Base-by-base conservation (phyloP, 64 coral and sea anemone genomes). In the Porites australiensis region DNA sequence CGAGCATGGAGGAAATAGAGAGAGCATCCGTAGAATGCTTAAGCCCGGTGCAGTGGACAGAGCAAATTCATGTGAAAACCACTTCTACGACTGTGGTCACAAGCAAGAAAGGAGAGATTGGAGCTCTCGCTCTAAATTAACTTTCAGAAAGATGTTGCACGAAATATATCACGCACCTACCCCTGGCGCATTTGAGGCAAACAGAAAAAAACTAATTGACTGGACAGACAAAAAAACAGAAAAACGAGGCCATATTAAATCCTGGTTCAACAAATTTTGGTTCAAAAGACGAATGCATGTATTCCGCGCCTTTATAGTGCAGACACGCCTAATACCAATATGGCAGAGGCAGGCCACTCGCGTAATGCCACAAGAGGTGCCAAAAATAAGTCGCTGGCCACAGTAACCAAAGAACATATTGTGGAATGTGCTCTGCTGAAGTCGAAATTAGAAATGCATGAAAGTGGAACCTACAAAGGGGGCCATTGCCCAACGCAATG, bases 41-140 rank as follows among this genome's bases (percentile, higher is more conserved):
- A 92, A 92, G 79, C 79, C 90, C 19, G 54, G 69, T 58, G 68
- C 79, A 19, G 79, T 92, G 27, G 44, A 83, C 9, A 70, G 72
- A 58, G 90, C 90, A 85, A 85, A 85, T 52, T 92, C 79, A 23
- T 92, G 90, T 92, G 90, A 92, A 72, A 77, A 74, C n/a, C 90
- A 92, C 48, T 92, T 92, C 70, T 92, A 92, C 46, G 79, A 76
- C 52, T 92, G 90, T 64, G 82, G 65, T 59, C 79, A 58, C 68
- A 92, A 84, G 65, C 71, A 88, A 76, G 79, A 92, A 71, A 82
- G 71, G n/a, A 48, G 77, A 63, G 89, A 92, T 82, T 92, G 79
- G 79, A 92, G 89, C 58, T 82, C 78, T 48, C 37, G 55, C 61
- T 82, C 79, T 70, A 82, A 47, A 74, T 45, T 50, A 71, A 61